These are phyloP conservation scores for Sorex fumeus DNA, from an alignment of 2,113 vertebrate genomes.

Conservation along the genomic window DNA sequence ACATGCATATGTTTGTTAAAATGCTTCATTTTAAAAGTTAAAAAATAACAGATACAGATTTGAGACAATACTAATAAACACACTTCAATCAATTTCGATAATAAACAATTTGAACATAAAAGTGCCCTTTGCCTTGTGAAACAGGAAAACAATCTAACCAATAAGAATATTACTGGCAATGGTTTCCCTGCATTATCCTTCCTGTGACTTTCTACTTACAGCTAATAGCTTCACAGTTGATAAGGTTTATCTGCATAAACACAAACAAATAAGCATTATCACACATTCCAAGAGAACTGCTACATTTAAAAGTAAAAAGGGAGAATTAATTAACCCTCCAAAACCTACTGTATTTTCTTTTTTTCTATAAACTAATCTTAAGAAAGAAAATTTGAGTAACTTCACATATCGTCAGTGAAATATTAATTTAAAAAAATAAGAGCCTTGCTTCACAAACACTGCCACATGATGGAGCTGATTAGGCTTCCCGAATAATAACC, in stretches of 20 bases:
- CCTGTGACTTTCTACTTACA: constrained; percentile 74
- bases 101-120: constrained; percentile 56
- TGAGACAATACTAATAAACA: constrained; percentile 39
- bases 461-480: not conserved
- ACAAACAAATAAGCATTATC: constrained; percentile 68
- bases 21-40: constrained; percentile 65
- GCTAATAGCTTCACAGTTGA: constrained; percentile 67
- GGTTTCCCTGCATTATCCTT: constrained; percentile 74
- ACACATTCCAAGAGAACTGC: constrained; percentile 21
- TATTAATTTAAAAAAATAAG: constrained; percentile 45
- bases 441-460: not conserved
- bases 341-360: not conserved
- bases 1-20: constrained; percentile 57
- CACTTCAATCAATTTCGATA: constrained; percentile 73
- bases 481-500: not conserved
- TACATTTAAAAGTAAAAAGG: constrained; percentile 13
- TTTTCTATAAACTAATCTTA: constrained; percentile 60
- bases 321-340: not conserved
- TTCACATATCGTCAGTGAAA: not conserved
- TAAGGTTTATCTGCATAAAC: constrained; percentile 65
- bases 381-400: constrained; percentile 74
- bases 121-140: constrained; percentile 42
- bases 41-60: not conserved
- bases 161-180: constrained; percentile 74
- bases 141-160: constrained; percentile 65